These are phyloP conservation scores for Parnassius mnemosyne DNA, from an alignment of 2,888 invertebrate genomes.

Conservation along the genomic window DNA sequence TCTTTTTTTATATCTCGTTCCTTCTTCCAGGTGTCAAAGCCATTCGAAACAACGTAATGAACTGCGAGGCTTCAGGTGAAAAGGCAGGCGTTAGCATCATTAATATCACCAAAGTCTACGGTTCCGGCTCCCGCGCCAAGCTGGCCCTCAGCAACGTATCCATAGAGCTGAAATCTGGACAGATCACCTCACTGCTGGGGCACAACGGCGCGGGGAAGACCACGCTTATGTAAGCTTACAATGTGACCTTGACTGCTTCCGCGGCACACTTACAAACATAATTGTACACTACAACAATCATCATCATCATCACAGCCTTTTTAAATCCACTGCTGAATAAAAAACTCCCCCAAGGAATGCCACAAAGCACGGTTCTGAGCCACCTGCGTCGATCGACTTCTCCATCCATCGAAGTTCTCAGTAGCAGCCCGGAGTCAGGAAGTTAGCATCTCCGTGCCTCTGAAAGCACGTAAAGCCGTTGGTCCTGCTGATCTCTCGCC, in stretches of 20 bases:
- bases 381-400: too few species aligned
- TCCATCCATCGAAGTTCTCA: too few species aligned
- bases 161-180: conserved; percentile 89
- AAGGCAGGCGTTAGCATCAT: conserved; percentile 87
- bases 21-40: conserved; percentile 51
- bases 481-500: too few species aligned
- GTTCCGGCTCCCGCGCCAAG: conserved; percentile 54
- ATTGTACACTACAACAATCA: too few species aligned
- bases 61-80: conserved; percentile 47
- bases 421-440: too few species aligned
- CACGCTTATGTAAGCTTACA: conserved; percentile 89
- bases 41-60: conserved; percentile 49
- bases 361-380: too few species aligned
- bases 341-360: conserved; percentile 6
- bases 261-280: too few species aligned
- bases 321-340: too few species aligned
- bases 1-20: not conserved
- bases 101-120: conserved; percentile 86
- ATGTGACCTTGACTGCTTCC: too few species aligned
- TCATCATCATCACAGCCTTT: not conserved
- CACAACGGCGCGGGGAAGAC: conserved; percentile 97
- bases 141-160: conserved; percentile 88
- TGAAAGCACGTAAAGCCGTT: too few species aligned
- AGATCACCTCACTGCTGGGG: conserved; percentile 92
- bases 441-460: too few species aligned